Evolutionary conservation across 2,113 vertebrate species (phyloP).

Genomic region (Morone chrysops): DNA sequence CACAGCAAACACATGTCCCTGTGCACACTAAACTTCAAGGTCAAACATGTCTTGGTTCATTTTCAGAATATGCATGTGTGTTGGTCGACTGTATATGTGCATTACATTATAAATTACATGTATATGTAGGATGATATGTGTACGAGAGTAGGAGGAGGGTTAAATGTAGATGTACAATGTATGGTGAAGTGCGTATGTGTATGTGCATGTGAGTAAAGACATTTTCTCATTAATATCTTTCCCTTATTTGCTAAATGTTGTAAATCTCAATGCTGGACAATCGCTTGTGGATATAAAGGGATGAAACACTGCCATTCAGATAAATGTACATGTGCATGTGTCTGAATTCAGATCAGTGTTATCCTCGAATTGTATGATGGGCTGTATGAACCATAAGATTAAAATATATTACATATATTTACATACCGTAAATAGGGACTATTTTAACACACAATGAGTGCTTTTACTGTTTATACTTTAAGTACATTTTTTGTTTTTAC

Average conservation of each 20-base stretch:
- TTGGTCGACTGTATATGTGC: not conserved
- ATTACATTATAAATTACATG: not conserved
- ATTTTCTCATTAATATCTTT: not conserved
- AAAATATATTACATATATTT: too few relatives aligned
- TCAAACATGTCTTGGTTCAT: slow-evolving; percentile 21
- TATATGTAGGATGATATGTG: not conserved
- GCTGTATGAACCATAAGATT: not conserved
- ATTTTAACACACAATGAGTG: too few relatives aligned
- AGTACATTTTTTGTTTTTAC: too few relatives aligned
- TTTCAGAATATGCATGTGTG: not conserved
- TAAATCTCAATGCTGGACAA: not conserved
- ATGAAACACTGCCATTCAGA: not conserved
- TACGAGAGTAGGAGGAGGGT: slow-evolving; percentile 2
- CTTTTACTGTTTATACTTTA: too few relatives aligned
- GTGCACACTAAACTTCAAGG: slow-evolving; percentile 45
- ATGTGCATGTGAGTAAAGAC: not conserved
- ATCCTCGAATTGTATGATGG: not conserved
- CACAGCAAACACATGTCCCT: not conserved
- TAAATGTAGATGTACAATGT: not conserved
- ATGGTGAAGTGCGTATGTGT: not conserved
- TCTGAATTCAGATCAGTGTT: not conserved
- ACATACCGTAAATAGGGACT: too few relatives aligned
- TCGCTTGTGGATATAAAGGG: not conserved
- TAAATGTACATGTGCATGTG: not conserved
- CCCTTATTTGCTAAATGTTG: not conserved